phyloP scores from a whole-genome alignment of 1,140 invertebrate genomes.

The Elymnias hypermnestra region DNA sequence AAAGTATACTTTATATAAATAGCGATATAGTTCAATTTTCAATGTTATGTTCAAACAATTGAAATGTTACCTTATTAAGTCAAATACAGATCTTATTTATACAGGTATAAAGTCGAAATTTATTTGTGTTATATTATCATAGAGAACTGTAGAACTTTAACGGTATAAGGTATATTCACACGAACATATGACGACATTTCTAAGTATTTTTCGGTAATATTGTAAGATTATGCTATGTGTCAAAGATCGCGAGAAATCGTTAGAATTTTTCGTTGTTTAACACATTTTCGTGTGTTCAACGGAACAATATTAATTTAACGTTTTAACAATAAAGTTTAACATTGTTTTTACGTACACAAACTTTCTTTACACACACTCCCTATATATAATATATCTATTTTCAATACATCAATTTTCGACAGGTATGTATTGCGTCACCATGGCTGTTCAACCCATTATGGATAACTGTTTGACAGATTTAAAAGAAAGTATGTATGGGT shows the following conservation, averaged over 20 bases:
- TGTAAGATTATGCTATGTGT: slow-evolving; percentile 11
- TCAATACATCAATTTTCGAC: too few relatives aligned
- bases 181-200: slow-evolving; percentile 20
- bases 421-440: too few relatives aligned
- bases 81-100: neutral
- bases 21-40: too few relatives aligned
- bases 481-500: too few relatives aligned
- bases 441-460: too few relatives aligned
- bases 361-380: too few relatives aligned
- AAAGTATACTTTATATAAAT: too few relatives aligned
- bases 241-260: slow-evolving; percentile 19
- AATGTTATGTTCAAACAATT: too few relatives aligned
- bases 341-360: too few relatives aligned
- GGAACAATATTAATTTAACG: neutral
- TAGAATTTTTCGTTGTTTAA: slow-evolving; percentile 12
- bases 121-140: neutral
- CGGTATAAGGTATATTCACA: slow-evolving; percentile 27
- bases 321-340: neutral
- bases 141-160: slow-evolving; percentile 12
- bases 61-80: neutral
- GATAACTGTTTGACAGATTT: too few relatives aligned
- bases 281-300: neutral
- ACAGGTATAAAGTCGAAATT: neutral
- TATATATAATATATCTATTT: too few relatives aligned
- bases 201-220: slow-evolving; percentile 23